Evolutionary conservation across 2,888 invertebrate species (phyloP).

Genomic region (Parasteatoda lunata): DNA sequence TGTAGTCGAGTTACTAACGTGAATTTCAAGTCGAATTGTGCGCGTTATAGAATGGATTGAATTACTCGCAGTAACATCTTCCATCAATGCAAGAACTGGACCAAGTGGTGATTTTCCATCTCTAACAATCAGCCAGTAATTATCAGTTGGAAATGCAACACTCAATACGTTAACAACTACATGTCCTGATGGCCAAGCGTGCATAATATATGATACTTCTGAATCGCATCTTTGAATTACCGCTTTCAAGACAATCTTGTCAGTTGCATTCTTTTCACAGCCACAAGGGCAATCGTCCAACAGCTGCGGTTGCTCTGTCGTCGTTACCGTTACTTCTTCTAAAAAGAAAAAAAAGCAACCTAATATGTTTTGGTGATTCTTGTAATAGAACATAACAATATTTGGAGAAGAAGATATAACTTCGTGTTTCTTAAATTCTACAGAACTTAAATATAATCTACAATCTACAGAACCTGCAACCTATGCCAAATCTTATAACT

Average conservation of each 20-base stretch:
- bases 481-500: too few species aligned
- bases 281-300: conserved; percentile 53
- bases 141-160: conserved; percentile 31
- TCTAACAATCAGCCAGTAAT: conserved; percentile 62
- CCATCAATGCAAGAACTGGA: conserved; percentile 60
- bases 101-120: conserved; percentile 61
- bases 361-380: background rate
- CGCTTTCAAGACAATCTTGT: conserved; percentile 19
- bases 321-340: conserved; percentile 3
- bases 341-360: too few species aligned
- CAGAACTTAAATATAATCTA: too few species aligned
- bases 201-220: conserved; percentile 36
- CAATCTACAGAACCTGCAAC: too few species aligned
- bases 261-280: conserved; percentile 59
- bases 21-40: conserved; percentile 52
- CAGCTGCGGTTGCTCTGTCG: conserved; percentile 34
- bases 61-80: conserved; percentile 15
- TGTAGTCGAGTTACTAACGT: conserved; percentile 26
- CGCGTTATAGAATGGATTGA: conserved; percentile 52
- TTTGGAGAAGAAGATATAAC: background rate
- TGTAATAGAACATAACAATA: background rate
- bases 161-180: conserved; percentile 29
- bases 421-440: too few species aligned
- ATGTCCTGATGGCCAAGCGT: conserved; percentile 56
- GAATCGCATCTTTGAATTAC: conserved; percentile 30